Percentiles rank a stretch among this genome's conserved stretches.
phyloP scores from a whole-genome alignment of 2,113 vertebrate genomes.

The Orycteropus afer region DNA sequence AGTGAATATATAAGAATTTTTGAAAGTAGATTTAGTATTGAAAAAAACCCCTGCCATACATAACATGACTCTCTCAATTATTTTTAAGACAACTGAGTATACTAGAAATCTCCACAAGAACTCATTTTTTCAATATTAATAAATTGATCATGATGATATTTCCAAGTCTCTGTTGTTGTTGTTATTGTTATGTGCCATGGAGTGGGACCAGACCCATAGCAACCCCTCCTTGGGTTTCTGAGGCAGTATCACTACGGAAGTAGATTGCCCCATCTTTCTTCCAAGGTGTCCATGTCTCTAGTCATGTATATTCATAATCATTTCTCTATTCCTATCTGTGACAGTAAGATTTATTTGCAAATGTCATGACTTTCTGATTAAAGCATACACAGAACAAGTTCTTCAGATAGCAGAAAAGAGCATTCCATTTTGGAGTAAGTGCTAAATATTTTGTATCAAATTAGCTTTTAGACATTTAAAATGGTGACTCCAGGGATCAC shows the following conservation, averaged over 20 bases:
- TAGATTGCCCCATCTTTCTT: no score
- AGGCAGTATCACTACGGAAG: no score
- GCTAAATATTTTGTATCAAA: conserved; percentile 18
- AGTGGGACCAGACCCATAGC: no score
- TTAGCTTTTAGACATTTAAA: conserved; percentile 31
- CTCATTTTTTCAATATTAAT: conserved; percentile 8
- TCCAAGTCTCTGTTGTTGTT: no score
- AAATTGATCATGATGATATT: conserved; percentile 23
- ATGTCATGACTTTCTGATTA: conserved; percentile 48
- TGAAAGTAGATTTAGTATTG: neutral
- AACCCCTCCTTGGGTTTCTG: no score
- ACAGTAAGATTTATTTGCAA: conserved; percentile 51
- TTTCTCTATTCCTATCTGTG: conserved; percentile 15
- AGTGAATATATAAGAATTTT: neutral
- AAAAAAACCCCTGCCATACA: neutral
- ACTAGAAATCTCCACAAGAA: neutral
- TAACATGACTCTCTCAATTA: neutral
- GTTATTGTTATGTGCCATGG: no score
- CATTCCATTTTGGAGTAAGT: neutral
- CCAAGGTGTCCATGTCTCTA: no score
- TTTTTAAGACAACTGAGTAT: neutral
- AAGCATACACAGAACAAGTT: neutral
- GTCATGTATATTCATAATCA: neutral
- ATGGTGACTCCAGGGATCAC: neutral
- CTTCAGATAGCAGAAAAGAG: neutral